Base-by-base conservation (phyloP, 2,113 vertebrate genomes). In the Engystomops pustulosus region DNA sequence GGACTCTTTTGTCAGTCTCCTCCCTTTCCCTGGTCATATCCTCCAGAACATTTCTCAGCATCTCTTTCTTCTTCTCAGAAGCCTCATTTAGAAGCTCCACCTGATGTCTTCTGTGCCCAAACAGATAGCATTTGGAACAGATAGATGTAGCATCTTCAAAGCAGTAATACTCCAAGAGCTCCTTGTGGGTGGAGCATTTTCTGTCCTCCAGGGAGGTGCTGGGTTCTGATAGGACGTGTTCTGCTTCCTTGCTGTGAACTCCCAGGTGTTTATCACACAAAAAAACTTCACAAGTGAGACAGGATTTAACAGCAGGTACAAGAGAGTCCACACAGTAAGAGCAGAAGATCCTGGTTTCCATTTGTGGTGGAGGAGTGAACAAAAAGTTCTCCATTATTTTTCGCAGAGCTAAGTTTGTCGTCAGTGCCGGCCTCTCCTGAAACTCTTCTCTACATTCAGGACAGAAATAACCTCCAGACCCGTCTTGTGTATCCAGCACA, bases 111-210 rank as follows among this genome's bases (percentile, higher is more conserved):
- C 69, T 87, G 87, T 95, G 94, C 0, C 10, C 92, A 0, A 85
- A 58, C 0, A 88, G 1, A 15, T 87, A 68, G 84, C 95, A 95
- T 65, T 95, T 87, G 44, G 87, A n/a, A 0, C 95, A 96, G 90
- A 95, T 88, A 12, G 87, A 93, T 86, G 85, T 89, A 23, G 89
- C 86, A 2, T 96, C 94, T 0, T 89, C 84, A 80, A 88, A 88
- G 41, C 95, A 96, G 91, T 92, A 95, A 27, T 92, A 91, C 85
- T 67, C 62, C 32, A 67, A 67, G 17, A 67, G 30, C 17, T 67
- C 32, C 62, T 36, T 36, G 36, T 67, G 62, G 15, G 27, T 10
- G 17, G 62, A 36, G 5, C 62, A 67, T 36, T 34, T 67, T 10
- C 32, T 67, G 3, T 36, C 20, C 62, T 67, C 32, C 62, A 36